Evolutionary conservation across 1,140 invertebrate genomes (phyloP), one percentile per base, ranked within the genome.

Genomic region (Lucilia cuprina): DNA sequence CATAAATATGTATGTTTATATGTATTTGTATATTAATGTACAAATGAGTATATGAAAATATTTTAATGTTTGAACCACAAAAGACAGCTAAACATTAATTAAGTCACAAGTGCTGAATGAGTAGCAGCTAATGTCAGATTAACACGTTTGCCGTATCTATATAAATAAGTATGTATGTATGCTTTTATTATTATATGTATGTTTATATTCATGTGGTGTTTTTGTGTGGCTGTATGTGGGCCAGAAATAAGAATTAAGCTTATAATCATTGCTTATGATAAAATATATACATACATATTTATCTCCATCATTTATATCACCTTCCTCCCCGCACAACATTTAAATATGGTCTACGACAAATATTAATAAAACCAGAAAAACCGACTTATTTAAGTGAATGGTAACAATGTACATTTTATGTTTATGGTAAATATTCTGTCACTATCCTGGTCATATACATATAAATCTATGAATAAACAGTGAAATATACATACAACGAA

Each of bases 51-150:
- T 60, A 60, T 60, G 55, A 60, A 75, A 75, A 75, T 75, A 75
- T 75, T 75, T 34, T 75, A 21, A 34, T 34, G 74, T 75, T 30
- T 30, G 34, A 75, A 75, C 25, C 74, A 25, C 55, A 75, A 75
- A 75, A 75, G 74, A 75, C 74, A 75, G 25, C 74, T 75, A 17
- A 75, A 75, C 74, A 75, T 75, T 75, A 75, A 75, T 75, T 75
- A 75, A 75, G 74, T 75, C 74, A 34, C 74, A 75, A 75, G 74
- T 75, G 74, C 21, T 75, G 74, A 34, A 75, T 75, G 74, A 75
- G 74, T 75, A 17, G 74, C 74, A 75, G 74, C 74, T 75, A 75
- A 75, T 75, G 74, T 34, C 74, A 17, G 30, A 75, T 75, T 75
- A 75, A 75, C 74, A 75, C 74, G 12, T 34, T 35, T 75, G 10